Percentiles rank a stretch among this genome's conserved stretches.
These are phyloP conservation scores for Drosophila kanapiae DNA, from an alignment of 1,140 invertebrate species.

Conservation along the genomic window DNA sequence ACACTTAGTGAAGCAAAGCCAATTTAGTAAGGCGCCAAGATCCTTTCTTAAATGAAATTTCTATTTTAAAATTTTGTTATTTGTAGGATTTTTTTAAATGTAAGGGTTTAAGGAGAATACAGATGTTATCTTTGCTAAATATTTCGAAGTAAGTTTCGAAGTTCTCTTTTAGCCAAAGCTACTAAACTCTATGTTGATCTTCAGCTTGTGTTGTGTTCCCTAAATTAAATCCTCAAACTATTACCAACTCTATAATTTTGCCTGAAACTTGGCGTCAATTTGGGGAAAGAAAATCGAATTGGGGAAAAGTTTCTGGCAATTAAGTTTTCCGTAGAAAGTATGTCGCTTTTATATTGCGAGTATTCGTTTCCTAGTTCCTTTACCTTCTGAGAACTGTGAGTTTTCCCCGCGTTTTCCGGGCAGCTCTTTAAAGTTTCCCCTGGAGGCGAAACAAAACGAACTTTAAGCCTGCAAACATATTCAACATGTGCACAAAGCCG, in stretches of 20 bases:
- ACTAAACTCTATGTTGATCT: neutral
- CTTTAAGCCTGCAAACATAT: conserved; percentile 43
- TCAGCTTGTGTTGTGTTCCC: neutral
- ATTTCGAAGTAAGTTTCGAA: too few relatives aligned
- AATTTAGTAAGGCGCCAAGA: too few relatives aligned
- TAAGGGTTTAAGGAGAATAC: too few relatives aligned
- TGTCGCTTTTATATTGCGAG: neutral
- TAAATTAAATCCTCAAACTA: neutral
- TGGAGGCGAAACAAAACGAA: neutral
- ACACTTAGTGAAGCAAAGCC: too few relatives aligned
- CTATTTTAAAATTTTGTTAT: too few relatives aligned
- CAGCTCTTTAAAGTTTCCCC: conserved; percentile 16
- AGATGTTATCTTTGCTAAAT: neutral
- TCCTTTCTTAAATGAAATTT: too few relatives aligned
- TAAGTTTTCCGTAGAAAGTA: neutral
- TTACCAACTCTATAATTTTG: neutral
- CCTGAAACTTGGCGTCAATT: neutral
- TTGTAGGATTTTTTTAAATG: too few relatives aligned
- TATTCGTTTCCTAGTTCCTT: neutral
- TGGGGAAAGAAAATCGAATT: neutral
- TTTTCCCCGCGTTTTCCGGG: neutral
- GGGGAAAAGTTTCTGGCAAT: neutral
- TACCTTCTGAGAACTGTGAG: neutral
- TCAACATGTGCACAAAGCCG: conserved; percentile 58
- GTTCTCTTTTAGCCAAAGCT: too few relatives aligned